Conservation (phyloP, 2,113 vertebrate species). For the Oryzias curvinotus region DNA sequence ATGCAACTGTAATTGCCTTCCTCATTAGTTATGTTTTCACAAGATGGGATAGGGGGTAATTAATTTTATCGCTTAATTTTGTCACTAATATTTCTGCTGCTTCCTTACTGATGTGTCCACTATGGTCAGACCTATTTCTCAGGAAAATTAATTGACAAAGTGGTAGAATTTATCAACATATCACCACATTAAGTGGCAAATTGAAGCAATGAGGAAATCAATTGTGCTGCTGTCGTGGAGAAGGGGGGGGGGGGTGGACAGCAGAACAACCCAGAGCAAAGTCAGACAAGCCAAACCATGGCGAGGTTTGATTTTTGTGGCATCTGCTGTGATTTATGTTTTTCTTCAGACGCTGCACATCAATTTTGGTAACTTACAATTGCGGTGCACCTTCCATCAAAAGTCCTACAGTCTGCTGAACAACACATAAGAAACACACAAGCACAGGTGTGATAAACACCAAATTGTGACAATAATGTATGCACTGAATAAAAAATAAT, state of each 20-base stretch:
- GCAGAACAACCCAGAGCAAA: constrained; percentile 39
- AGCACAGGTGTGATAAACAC: constrained; percentile 22
- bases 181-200: constrained; percentile 83
- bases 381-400: constrained; percentile 56
- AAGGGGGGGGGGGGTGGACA: constrained; percentile 50
- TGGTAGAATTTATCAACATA: constrained; percentile 81
- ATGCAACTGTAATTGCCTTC: constrained; percentile 83
- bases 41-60: constrained; percentile 78
- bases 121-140: constrained; percentile 72
- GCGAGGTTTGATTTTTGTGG: constrained; percentile 73
- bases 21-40: constrained; percentile 85
- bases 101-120: constrained; percentile 74
- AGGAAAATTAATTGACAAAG: constrained; percentile 85
- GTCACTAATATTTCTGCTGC: constrained; percentile 74
- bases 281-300: constrained; percentile 63
- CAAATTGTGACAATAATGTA: constrained; percentile 36
- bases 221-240: constrained; percentile 77
- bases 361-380: constrained; percentile 82
- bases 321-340: constrained; percentile 78
- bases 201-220: constrained; percentile 84
- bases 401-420: constrained; percentile 48
- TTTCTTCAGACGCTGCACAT: constrained; percentile 78
- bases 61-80: constrained; percentile 86
- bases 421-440: constrained; percentile 36
- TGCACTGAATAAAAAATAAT: constrained; percentile 46